Conservation (phyloP, 64 coral and sea anemone species). For the Montipora cactus region DNA sequence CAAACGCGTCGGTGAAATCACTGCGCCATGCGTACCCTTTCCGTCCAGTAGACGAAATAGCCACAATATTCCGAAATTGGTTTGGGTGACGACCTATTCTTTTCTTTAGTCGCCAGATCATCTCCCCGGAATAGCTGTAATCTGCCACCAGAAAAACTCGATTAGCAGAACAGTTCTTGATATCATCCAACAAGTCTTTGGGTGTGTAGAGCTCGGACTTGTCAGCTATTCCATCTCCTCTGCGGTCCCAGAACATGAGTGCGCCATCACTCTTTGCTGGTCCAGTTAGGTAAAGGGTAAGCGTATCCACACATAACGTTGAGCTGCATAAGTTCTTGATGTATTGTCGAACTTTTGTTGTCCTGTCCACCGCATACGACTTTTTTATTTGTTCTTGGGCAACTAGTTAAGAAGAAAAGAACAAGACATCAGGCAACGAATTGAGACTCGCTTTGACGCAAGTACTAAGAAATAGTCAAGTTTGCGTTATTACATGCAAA, state of each 20-base stretch:
- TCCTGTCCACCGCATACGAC: constrained; percentile 51
- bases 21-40: constrained; percentile 70
- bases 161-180: constrained; percentile 80
- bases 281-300: constrained; percentile 87
- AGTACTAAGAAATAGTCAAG: too few relatives aligned
- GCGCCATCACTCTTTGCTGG: constrained; percentile 88
- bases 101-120: constrained; percentile 61
- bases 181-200: constrained; percentile 76
- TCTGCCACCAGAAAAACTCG: constrained; percentile 86
- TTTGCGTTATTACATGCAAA: too few relatives aligned
- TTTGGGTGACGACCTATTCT: constrained; percentile 7
- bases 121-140: constrained; percentile 94
- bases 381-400: background rate
- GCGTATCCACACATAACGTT: constrained; percentile 70
- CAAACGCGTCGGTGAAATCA: constrained; percentile 78
- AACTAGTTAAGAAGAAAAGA: constrained; percentile 6
- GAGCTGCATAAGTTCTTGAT: constrained; percentile 75
- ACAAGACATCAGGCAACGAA: background rate
- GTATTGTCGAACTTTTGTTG: constrained; percentile 57
- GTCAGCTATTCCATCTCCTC: constrained; percentile 78
- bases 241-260: constrained; percentile 89
- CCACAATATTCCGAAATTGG: constrained; percentile 42
- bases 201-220: constrained; percentile 79
- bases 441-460: too few relatives aligned
- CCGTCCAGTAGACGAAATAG: constrained; percentile 59